Evolutionary conservation across 2,797 vertebrate species (phyloP), one percentile per base, ranked within the genome.

Genomic region (Luscinia megarhynchos): DNA sequence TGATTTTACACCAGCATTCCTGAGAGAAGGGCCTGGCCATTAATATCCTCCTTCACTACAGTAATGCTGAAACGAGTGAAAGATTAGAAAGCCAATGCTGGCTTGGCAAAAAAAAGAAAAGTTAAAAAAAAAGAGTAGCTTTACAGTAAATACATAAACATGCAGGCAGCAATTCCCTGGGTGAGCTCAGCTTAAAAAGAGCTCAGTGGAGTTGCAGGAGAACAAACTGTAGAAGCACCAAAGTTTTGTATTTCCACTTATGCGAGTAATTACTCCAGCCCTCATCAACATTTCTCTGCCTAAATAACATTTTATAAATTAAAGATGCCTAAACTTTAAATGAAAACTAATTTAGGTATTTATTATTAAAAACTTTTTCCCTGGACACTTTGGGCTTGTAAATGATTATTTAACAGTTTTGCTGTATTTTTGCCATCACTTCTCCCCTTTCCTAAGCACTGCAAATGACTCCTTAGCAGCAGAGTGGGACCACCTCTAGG

Each of bases 271-370:
- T 90, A 84, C 93, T 81, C 72, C 19, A 68, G 64, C 75, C 85
- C 74, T 96, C 94, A 94, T 94, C 94, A 95, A 76, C 78, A 66
- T 63, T 93, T 81, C 93, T 67, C 83, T 85, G 84, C 91, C 85
- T 94, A 95, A 94, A 93, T n/a, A 76, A 70, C 29, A 1, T 90
- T 96, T 96, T 96, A 86, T 92, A 93, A 97, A 97, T 97, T 96
- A 96, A 94, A 95, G 73, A 89, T 3, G 64, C 46, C 90, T 78
- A 93, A 95, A 96, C 70, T 96, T 96, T 94, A 94, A 96, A 96
- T 94, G 84, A 88, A 97, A 96, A 95, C 84, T 95, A 95, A 97
- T 96, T 96, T 95, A 90, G 68, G 81, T 93, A 85, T 96, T 96
- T 82, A 81, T 82, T 89, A 93, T 89, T 75, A 83, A 84, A 89